These are phyloP conservation scores for Chloromyia formosa DNA, from an alignment of 2,888 invertebrate genomes.

Conservation along the genomic window DNA sequence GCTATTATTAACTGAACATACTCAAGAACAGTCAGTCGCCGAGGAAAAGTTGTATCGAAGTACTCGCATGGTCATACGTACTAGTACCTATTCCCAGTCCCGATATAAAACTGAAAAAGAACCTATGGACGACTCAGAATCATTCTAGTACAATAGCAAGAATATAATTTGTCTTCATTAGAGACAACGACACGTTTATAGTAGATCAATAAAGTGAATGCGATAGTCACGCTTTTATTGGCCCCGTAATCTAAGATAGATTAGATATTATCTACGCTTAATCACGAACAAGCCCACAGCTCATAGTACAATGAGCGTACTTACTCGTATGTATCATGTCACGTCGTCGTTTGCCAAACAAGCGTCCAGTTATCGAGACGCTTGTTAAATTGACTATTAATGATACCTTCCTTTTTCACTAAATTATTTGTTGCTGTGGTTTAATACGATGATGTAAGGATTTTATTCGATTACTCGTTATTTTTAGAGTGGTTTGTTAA, in stretches of 20 bases:
- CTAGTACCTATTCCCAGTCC: not conserved
- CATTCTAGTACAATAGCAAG: not conserved
- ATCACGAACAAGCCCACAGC: not conserved
- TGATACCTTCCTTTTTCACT: constrained; percentile 1
- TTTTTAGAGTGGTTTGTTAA: too few species aligned
- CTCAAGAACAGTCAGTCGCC: too few species aligned
- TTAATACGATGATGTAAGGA: not conserved
- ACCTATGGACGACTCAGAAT: not conserved
- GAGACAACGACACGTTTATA: constrained; percentile 4
- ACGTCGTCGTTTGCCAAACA: not conserved
- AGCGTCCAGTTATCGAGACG: not conserved
- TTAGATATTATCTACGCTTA: not conserved
- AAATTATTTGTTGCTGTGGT: not conserved
- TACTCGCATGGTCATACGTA: not conserved
- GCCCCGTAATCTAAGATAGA: not conserved
- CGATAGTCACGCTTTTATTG: not conserved
- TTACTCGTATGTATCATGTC: not conserved
- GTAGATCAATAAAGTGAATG: not conserved
- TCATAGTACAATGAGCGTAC: too few species aligned
- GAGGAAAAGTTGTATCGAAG: too few species aligned
- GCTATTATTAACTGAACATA: too few species aligned
- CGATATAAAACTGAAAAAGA: not conserved
- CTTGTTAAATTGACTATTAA: constrained; percentile 3
- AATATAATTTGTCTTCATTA: not conserved
- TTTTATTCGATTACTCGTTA: not conserved